A percentile compares a stretch with the other conserved stretches of the same genome.
These are phyloP conservation scores for Prionace glauca DNA, from an alignment of 2,797 vertebrate species.

Conservation along the genomic window DNA sequence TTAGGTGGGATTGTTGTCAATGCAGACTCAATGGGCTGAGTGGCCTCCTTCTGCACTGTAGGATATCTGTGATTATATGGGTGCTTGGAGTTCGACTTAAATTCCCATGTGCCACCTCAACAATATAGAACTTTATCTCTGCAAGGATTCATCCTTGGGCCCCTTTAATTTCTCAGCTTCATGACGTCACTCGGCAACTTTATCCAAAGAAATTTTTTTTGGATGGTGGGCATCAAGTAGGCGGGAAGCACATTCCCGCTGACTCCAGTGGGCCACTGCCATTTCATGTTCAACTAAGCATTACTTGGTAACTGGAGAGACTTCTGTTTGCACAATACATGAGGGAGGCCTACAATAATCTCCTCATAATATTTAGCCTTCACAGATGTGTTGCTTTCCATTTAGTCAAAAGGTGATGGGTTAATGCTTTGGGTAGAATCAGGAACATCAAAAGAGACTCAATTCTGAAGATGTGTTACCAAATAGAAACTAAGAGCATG, in stretches of 20 bases:
- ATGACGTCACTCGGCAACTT: not conserved
- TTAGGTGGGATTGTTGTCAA: too few species aligned
- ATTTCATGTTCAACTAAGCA: too few species aligned
- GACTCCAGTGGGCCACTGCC: too few species aligned
- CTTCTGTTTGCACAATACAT: too few species aligned
- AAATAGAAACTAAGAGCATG: not conserved
- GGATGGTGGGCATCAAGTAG: too few species aligned
- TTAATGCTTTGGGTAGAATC: not conserved
- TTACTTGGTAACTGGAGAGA: too few species aligned
- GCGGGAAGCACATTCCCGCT: too few species aligned
- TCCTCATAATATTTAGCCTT: not conserved
- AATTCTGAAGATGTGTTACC: not conserved
- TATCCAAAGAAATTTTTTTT: not conserved
- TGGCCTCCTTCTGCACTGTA: too few species aligned
- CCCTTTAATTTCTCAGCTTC: not conserved
- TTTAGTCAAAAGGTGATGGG: not conserved
- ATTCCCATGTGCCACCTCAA: not conserved
- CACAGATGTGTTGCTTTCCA: not conserved
- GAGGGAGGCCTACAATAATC: not conserved
- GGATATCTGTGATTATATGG: not conserved
- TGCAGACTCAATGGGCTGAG: too few species aligned
- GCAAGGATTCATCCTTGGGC: not conserved
- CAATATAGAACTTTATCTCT: not conserved
- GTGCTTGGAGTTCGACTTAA: not conserved
- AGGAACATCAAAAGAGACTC: not conserved